These are phyloP conservation scores for Sarcophaga peregrina DNA, from an alignment of 1,140 invertebrate species.

Conservation along the genomic window DNA sequence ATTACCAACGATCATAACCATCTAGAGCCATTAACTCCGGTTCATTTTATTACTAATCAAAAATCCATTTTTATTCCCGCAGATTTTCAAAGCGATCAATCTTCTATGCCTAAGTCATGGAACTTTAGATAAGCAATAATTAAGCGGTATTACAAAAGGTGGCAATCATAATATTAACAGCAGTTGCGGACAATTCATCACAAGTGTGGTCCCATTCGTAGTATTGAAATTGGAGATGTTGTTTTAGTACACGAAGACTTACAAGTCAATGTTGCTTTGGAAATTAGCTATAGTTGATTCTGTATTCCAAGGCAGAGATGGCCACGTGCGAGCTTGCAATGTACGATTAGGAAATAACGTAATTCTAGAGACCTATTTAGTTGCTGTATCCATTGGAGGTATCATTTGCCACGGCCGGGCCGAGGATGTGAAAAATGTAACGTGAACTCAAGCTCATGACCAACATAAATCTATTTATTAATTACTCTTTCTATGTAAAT, in stretches of 20 bases:
- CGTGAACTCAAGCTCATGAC: too few relatives aligned
- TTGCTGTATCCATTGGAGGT: conserved; percentile 16
- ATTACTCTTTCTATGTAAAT: too few relatives aligned
- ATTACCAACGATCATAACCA: conserved; percentile 31
- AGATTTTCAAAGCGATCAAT: conserved; percentile 10
- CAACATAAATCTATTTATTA: too few relatives aligned
- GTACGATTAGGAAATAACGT: background rate
- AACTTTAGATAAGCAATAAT: background rate
- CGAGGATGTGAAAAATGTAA: conserved; percentile 33
- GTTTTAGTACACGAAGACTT: background rate
- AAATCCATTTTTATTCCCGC: background rate
- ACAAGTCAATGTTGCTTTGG: background rate
- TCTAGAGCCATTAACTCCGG: conserved; percentile 30
- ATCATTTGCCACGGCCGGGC: background rate
- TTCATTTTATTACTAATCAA: conserved; percentile 3
- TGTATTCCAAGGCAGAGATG: background rate
- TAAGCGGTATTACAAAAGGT: background rate
- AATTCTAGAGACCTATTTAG: conserved; percentile 1
- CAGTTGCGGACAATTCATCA: background rate
- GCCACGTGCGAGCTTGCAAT: background rate
- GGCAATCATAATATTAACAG: background rate
- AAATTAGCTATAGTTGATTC: background rate
- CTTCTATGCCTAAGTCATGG: conserved; percentile 15
- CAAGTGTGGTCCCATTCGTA: background rate
- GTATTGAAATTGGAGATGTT: background rate